Percentiles rank a stretch among this genome's conserved stretches.
These are phyloP conservation scores for Drosophila nebulosa DNA, from an alignment of 1,140 invertebrate species.

Conservation along the genomic window DNA sequence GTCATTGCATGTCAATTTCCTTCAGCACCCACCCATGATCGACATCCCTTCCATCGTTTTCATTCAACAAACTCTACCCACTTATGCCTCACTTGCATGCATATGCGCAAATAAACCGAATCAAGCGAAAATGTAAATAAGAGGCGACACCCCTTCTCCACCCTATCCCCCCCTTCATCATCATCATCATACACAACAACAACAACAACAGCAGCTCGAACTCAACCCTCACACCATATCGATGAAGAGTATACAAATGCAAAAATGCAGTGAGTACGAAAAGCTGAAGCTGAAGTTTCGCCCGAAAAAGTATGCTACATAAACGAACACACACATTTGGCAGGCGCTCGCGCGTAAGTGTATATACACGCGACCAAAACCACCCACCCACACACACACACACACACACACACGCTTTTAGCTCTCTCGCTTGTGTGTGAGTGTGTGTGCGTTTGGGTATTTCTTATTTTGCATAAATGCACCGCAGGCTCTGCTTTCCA, in stretches of 20 bases:
- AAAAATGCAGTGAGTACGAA: conserved; percentile 49
- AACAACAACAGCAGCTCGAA: conserved; percentile 14
- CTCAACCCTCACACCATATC: conserved; percentile 36
- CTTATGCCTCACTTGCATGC: conserved; percentile 19
- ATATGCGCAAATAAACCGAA: conserved; percentile 76
- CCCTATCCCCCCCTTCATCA: not conserved
- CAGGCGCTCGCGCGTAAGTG: conserved; percentile 44
- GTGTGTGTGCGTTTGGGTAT: conserved; percentile 57
- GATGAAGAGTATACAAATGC: conserved; percentile 65
- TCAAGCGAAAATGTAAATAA: conserved; percentile 79
- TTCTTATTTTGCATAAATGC: conserved; percentile 79
- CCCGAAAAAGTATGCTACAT: conserved; percentile 59
- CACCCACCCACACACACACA: not conserved
- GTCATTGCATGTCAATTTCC: conserved; percentile 48
- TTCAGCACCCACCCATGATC: conserved; percentile 27
- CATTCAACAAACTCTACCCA: not conserved
- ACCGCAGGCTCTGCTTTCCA: conserved; percentile 71
- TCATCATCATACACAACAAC: not conserved
- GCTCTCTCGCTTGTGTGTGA: conserved; percentile 18
- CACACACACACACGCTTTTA: not conserved
- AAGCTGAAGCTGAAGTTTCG: conserved; percentile 1
- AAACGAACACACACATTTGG: conserved; percentile 29
- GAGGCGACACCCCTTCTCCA: conserved; percentile 36
- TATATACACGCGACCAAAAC: conserved; percentile 1
- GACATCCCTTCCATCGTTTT: conserved; percentile 21